phyloP scores from a whole-genome alignment of 2,888 invertebrate genomes.

The Mamestra brassicae region DNA sequence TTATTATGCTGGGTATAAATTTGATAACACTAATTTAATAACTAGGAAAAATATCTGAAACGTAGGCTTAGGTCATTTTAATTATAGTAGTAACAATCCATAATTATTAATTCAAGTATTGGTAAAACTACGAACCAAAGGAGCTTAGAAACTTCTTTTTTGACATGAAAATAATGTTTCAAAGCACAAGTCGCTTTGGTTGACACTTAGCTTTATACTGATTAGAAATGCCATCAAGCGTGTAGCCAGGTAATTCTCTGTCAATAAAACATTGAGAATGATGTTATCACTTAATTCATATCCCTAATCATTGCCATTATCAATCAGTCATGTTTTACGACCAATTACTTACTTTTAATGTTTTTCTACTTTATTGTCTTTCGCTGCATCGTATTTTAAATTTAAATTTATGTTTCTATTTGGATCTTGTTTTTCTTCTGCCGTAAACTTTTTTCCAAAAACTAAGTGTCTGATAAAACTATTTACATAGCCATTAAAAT shows the following conservation, averaged over 20 bases:
- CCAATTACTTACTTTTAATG: conserved; percentile 60
- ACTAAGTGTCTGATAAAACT: conserved; percentile 61
- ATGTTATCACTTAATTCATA: conserved; percentile 59
- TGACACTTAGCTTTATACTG: conserved; percentile 28
- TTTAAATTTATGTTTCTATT: conserved; percentile 56
- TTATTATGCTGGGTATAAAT: background rate
- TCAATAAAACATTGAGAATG: conserved; percentile 48
- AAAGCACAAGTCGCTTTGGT: conserved; percentile 14
- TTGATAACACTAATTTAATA: background rate
- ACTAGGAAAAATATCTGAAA: background rate
- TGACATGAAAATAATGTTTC: too few species aligned
- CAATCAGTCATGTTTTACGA: conserved; percentile 61
- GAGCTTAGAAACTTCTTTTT: background rate
- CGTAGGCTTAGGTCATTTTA: background rate
- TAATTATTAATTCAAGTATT: background rate
- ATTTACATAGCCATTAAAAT: conserved; percentile 62
- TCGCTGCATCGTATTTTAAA: conserved; percentile 44
- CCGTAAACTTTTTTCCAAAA: conserved; percentile 36
- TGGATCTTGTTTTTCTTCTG: conserved; percentile 36
- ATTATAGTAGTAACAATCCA: background rate
- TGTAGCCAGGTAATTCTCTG: conserved; percentile 41
- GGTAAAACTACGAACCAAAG: background rate
- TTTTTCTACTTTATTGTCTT: conserved; percentile 52
- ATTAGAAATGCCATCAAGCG: conserved; percentile 44
- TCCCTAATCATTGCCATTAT: conserved; percentile 59